Evolutionary conservation across 1,140 invertebrate species (phyloP).

Genomic region (Caerostris darwini): DNA sequence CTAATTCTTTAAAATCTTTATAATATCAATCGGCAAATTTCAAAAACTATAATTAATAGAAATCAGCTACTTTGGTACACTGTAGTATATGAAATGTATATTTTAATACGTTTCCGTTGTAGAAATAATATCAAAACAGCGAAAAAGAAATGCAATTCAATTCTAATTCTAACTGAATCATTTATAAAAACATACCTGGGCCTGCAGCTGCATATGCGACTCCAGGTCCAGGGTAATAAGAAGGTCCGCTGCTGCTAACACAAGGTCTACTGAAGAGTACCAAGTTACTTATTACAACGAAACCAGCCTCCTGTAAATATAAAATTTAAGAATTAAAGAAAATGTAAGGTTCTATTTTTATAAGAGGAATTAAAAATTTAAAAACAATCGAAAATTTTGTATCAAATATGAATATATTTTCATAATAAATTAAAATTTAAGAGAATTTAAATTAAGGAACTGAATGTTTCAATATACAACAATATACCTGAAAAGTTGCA

Average conservation of each 20-base stretch:
- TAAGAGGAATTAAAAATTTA: too few relatives aligned
- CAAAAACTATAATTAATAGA: too few relatives aligned
- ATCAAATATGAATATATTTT: neutral
- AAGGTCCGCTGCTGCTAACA: neutral
- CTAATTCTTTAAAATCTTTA: too few relatives aligned
- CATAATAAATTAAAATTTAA: neutral
- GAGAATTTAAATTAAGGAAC: too few relatives aligned
- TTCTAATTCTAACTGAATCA: too few relatives aligned
- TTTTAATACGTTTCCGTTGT: too few relatives aligned
- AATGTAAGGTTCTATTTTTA: neutral
- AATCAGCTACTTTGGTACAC: too few relatives aligned
- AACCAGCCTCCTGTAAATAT: constrained; percentile 83
- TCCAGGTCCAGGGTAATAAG: neutral
- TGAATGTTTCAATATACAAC: neutral
- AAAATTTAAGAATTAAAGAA: neutral
- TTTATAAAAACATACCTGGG: neutral
- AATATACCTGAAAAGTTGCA: constrained; percentile 48
- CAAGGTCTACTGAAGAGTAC: constrained; percentile 84
- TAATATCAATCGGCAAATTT: too few relatives aligned
- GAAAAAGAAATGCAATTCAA: too few relatives aligned
- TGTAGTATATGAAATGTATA: too few relatives aligned
- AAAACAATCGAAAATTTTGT: too few relatives aligned
- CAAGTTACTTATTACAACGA: constrained; percentile 84
- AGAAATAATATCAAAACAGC: too few relatives aligned
- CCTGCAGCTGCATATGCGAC: neutral